Percentiles rank a stretch among this genome's conserved stretches.
phyloP scores from a whole-genome alignment of 2,113 vertebrate genomes.

The Ranitomeya variabilis region DNA sequence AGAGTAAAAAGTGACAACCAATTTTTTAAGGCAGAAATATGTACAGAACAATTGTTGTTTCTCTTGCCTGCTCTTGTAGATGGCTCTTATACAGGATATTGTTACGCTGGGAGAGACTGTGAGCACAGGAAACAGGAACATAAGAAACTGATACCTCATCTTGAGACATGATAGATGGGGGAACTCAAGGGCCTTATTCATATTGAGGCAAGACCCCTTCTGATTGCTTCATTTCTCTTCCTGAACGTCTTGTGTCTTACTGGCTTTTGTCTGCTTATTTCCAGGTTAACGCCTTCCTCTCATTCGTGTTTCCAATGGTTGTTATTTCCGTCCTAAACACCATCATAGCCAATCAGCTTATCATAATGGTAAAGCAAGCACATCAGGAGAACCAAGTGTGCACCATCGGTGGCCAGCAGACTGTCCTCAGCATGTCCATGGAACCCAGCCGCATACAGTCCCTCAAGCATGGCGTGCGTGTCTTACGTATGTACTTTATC shows the following conservation, averaged over 20 bases:
- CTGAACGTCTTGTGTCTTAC: neutral
- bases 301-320: slow-evolving; percentile 91
- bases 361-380: slow-evolving; percentile 87
- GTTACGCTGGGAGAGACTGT: too few species aligned
- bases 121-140: too few species aligned
- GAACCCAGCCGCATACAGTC: slow-evolving; percentile 90
- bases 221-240: too few species aligned
- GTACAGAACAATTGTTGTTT: too few species aligned
- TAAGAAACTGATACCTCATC: too few species aligned
- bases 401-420: slow-evolving; percentile 78
- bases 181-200: too few species aligned
- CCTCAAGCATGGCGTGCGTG: slow-evolving; percentile 88
- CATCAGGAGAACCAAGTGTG: slow-evolving; percentile 85
- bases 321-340: slow-evolving; percentile 90
- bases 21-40: too few species aligned
- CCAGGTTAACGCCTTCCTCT: slow-evolving; percentile 90
- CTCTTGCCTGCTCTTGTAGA: too few species aligned
- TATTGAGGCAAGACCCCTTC: too few species aligned
- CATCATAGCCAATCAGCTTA: slow-evolving; percentile 92
- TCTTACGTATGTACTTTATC: slow-evolving; percentile 83
- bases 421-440: slow-evolving; percentile 81
- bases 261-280: neutral
- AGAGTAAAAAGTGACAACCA: too few species aligned
- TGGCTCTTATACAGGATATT: too few species aligned
- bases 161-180: too few species aligned